These are phyloP conservation scores for Tichodroma muraria DNA, from an alignment of 2,113 vertebrate genomes.

Conservation along the genomic window DNA sequence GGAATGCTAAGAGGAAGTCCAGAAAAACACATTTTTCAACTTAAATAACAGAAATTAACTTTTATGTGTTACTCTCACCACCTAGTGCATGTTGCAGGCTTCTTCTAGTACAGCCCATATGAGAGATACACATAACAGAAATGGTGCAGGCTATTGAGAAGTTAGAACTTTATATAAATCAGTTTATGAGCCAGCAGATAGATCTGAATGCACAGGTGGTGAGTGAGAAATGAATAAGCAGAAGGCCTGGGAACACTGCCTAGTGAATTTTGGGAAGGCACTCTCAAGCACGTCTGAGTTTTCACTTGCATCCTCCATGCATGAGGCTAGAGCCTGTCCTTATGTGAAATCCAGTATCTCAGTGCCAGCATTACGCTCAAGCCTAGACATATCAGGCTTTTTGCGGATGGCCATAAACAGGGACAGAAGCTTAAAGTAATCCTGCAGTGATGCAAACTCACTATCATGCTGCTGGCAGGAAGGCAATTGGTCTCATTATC, in stretches of 20 bases:
- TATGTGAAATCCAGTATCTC: not conserved
- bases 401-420: not conserved
- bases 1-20: not conserved
- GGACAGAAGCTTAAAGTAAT: not conserved
- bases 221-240: constrained; percentile 39
- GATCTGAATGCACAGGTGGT: constrained; percentile 48
- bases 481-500: not conserved
- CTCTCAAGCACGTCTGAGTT: not conserved
- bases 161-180: not conserved
- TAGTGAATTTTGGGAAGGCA: constrained; percentile 32
- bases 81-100: not conserved
- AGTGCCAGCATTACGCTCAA: not conserved
- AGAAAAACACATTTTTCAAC: not conserved
- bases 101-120: not conserved
- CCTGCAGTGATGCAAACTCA: not conserved
- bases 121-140: not conserved
- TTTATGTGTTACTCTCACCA: not conserved
- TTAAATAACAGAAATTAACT: not conserved
- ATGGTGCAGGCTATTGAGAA: not conserved
- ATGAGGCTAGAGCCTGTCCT: not conserved
- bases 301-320: not conserved
- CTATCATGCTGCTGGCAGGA: not conserved
- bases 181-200: constrained; percentile 1
- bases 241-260: constrained; percentile 37
- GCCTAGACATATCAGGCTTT: not conserved